Base-by-base conservation (phyloP, 2,113 vertebrate species). In the Myrmecophaga tridactyla region DNA sequence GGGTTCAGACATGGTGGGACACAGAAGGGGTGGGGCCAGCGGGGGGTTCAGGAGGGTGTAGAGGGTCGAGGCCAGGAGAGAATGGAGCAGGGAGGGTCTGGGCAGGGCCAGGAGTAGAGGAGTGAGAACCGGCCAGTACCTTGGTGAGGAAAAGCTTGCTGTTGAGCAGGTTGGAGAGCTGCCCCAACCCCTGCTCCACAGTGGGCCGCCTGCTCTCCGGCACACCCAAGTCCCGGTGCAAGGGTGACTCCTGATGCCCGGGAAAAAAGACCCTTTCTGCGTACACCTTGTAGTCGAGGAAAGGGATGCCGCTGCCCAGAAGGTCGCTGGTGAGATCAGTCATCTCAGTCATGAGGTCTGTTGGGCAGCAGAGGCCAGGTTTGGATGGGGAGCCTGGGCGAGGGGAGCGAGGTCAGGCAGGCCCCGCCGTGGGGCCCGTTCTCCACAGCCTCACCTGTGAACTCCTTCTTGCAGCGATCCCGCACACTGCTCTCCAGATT, bases 341-440 rank as follows among this genome's bases (percentile, higher is more conserved):
- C 99, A 99, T 99, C 97, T 99, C 99, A 0, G 99, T 99, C 99
- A 99, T 99, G 95, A 99, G 98, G 97, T 99, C 99, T 99, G 98
- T 41, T 13, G 76, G 75, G 34, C 93, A 96, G 46, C 82, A 96
- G 83, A 48, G 31, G 85, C 10, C 18, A 3, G 48, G 62, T 7
- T 12, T 41, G 60, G 17, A 39, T 0, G 0, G 7, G 9, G 31
- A 6, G 20, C 15, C 36, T 60, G 4, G 0, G 23, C 20, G 25
- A 41, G 3, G 21, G 94, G 23, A 23, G 46, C 10, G 20, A 82
- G 36, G 53, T 7, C 20, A 39, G 86, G 21, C 34, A 0, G 20
- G 65, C 76, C 25, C 56, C 69, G 23, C 51, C 5, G 2, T 1
- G 5, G 39, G 25, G 18, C 43, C n/a, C 17, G 25, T 3, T 31